Conservation (phyloP, 2,888 invertebrate genomes). For the Drosophila nr. fundita region DNA sequence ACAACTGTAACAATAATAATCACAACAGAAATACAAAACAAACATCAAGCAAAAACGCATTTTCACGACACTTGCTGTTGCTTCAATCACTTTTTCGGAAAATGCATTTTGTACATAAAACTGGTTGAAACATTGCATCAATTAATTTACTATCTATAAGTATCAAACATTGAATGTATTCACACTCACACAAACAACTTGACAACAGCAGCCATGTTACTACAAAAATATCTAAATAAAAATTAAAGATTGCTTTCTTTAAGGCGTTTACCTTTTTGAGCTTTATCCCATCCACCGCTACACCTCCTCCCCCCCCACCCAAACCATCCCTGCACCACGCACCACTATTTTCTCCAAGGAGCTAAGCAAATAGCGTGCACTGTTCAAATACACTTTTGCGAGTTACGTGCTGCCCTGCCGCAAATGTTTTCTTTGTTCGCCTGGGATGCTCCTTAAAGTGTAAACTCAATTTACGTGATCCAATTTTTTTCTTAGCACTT, state of each 20-base stretch:
- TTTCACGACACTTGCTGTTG: no score
- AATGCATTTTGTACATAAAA: background rate
- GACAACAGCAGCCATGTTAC: background rate
- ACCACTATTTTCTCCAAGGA: background rate
- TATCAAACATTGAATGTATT: conserved; percentile 7
- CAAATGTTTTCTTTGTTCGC: conserved; percentile 46
- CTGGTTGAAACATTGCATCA: background rate
- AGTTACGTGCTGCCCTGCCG: conserved; percentile 46
- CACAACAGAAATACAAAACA: no score
- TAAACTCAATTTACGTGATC: conserved; percentile 79
- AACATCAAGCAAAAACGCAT: no score
- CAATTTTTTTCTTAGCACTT: conserved; percentile 58
- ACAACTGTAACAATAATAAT: no score
- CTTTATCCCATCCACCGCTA: background rate
- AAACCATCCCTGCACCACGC: no score
- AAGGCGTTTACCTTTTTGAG: conserved; percentile 13
- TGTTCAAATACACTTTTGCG: conserved; percentile 22
- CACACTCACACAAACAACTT: background rate
- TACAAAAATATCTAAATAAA: background rate
- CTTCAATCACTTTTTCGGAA: no score
- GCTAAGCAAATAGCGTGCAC: conserved; percentile 23
- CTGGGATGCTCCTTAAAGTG: conserved; percentile 52
- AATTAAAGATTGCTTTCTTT: background rate
- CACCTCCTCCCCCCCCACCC: no score
- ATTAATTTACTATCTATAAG: background rate